Evolutionary conservation across 2,113 vertebrate species (phyloP), one percentile per base, ranked within the genome.

Genomic region (Oryzias woworae): DNA sequence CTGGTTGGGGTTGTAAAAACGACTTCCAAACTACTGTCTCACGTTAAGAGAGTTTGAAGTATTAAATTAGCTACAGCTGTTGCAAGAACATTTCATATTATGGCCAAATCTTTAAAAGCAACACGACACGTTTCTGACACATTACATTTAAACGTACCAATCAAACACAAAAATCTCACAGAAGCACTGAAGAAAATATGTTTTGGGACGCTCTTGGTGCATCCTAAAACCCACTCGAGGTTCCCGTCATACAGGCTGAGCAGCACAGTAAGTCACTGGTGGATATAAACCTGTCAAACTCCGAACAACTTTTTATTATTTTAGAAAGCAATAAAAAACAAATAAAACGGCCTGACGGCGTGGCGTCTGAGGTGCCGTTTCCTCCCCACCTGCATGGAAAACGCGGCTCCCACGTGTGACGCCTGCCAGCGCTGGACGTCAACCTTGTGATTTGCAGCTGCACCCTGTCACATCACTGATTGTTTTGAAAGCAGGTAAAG

Each of bases 371-470:
- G 43, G 43, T 15, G 52, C 54, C 65, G 78, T 65, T 59, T 45
- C 26, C 42, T 18, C 43, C 49, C 48, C 22, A 17, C 18, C 15
- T 44, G 42, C 58, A 58, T 54, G 45, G 53, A 68, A 61, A 69
- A 66, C 5, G 10, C 58, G 42, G 58, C 50, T 70, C 44, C 31
- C 43, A 10, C 7, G 47, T 62, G 70, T 16, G 1, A 54, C 41
- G 28, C 58, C 69, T 36, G 65, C 77, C 60, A 66, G 72, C 44
- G 24, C 59, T 42, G 59, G 61, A 71, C 57, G 58, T 80, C 69
- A 58, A 41, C 45, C 53, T 46, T 7, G 23, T 59, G 67, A 75
- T 75, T 68, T 53, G 62, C 62, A 68, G 16, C 73, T 6, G 52
- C 5, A 36, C 18, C 68, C 66, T 61, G 62, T 69, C 49, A 4